Evolutionary conservation across 2,888 invertebrate genomes (phyloP), one percentile per base, ranked within the genome.

Genomic region (Drosophila fulvimacula): DNA sequence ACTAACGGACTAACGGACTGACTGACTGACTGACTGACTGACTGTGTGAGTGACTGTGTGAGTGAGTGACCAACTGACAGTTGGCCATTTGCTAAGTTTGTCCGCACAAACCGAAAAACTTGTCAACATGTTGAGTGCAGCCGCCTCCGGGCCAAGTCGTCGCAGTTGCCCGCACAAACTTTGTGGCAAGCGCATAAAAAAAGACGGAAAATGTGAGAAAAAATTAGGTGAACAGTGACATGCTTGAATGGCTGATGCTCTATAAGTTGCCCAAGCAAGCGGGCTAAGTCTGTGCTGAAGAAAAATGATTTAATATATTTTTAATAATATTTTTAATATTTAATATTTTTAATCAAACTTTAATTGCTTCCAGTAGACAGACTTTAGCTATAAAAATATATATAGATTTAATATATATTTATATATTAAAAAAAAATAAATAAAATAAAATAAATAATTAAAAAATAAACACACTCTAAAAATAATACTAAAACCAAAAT

Each of bases 41-140:
- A 36, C 36, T 69, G 67, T 57, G 63, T 75, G 59, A 57, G 41
- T 67, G 76, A 32, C 51, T 58, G 44, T 38, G 39, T 69, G 67
- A 60, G 63, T 75, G 59, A 57, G 41, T 67, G 76, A 32, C 60
- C 56, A 41, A 49, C 49, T 76, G 76, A 73, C 76, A 70, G 68
- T 72, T 75, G 75, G 75, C 63, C 77, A 78, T 86, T 79, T 86
- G 66, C 52, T 67, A 76, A 80, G 80, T 83, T 79, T 77, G 78
- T 66, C 32, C 73, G 59, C 73, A 76, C 73, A 65, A 65, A 60
- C 73, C 73, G 53, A 69, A 75, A 78, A 75, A 79, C 79, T 87
- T 87, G 87, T 83, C 83, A 83, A 83, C 83, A 84, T 81, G 82
- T 78, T 81, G 80, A 86, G 82, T 78, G 83, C 86, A 81, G 83